Evolutionary conservation across 2,113 vertebrate species (phyloP).

Genomic region (Ciconia boyciana): DNA sequence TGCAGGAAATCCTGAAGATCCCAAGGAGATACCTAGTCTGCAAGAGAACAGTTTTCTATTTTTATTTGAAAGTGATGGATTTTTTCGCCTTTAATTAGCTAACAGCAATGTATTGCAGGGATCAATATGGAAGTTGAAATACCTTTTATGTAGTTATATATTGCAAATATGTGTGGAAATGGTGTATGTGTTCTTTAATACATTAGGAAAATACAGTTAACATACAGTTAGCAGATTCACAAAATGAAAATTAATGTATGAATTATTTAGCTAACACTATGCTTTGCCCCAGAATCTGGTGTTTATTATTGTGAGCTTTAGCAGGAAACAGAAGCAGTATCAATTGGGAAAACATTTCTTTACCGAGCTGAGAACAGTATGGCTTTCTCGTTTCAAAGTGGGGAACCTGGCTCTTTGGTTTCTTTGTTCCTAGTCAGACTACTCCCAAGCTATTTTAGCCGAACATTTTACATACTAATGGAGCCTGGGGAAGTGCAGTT

Average conservation of each 20-base stretch:
- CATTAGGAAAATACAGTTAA: conserved; percentile 23
- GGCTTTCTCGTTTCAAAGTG: conserved; percentile 64
- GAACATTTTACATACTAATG: conserved; percentile 71
- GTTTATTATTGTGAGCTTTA: conserved; percentile 70
- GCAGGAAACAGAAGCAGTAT: conserved; percentile 67
- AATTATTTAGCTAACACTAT: conserved; percentile 1
- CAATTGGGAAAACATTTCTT: conserved; percentile 66
- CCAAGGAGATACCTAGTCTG: not conserved
- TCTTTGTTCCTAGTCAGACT: conserved; percentile 72
- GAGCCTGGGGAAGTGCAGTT: conserved; percentile 71
- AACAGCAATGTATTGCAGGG: not conserved
- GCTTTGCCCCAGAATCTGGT: conserved; percentile 58
- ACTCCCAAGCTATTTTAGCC: conserved; percentile 69
- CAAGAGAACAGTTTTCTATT: not conserved
- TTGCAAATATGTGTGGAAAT: not conserved
- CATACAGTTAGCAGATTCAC: conserved; percentile 29
- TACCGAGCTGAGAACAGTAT: conserved; percentile 56
- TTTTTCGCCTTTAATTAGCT: not conserved
- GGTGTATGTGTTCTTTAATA: not conserved
- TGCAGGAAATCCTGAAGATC: not conserved
- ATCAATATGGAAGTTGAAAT: not conserved
- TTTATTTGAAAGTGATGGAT: not conserved
- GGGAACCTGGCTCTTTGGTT: conserved; percentile 71
- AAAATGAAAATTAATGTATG: conserved; percentile 58
- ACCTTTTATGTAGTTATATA: not conserved